A percentile compares a stretch with the other conserved stretches of the same genome.
Evolutionary conservation across 2,113 vertebrate genomes (phyloP).

Genomic region (Pitta sordida): DNA sequence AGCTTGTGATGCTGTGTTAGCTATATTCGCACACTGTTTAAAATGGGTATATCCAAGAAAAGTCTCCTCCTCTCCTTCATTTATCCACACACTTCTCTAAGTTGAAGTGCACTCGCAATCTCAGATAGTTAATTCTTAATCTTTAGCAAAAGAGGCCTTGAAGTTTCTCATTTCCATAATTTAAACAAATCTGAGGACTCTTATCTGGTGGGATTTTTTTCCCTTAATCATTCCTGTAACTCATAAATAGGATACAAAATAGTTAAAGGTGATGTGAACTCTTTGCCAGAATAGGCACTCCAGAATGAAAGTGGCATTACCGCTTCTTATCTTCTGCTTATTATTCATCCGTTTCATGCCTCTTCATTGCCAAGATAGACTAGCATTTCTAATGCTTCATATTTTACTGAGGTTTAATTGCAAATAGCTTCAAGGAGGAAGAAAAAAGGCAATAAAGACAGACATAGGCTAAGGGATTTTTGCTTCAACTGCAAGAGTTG

Average conservation of each 20-base stretch:
- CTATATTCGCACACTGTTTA: background rate
- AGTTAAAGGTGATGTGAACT: conserved; percentile 31
- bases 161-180: conserved; percentile 35
- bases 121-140: background rate
- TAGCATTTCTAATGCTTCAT: conserved; percentile 3
- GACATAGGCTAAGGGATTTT: background rate
- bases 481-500: background rate
- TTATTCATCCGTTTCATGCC: conserved; percentile 56
- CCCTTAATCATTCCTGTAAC: background rate
- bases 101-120: background rate
- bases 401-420: conserved; percentile 63
- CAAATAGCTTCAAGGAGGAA: background rate
- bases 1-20: background rate
- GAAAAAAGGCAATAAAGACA: background rate
- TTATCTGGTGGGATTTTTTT: background rate
- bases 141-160: background rate
- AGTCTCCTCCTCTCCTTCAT: background rate
- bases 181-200: conserved; percentile 40
- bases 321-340: conserved; percentile 56
- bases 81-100: background rate
- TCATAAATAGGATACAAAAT: conserved; percentile 33
- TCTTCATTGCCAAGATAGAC: conserved; percentile 33
- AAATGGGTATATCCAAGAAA: background rate
- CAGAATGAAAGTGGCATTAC: conserved; percentile 49
- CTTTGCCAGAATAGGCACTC: conserved; percentile 8